phyloP scores from a whole-genome alignment of 2,113 vertebrate species.

The Triplophysa rosa region DNA sequence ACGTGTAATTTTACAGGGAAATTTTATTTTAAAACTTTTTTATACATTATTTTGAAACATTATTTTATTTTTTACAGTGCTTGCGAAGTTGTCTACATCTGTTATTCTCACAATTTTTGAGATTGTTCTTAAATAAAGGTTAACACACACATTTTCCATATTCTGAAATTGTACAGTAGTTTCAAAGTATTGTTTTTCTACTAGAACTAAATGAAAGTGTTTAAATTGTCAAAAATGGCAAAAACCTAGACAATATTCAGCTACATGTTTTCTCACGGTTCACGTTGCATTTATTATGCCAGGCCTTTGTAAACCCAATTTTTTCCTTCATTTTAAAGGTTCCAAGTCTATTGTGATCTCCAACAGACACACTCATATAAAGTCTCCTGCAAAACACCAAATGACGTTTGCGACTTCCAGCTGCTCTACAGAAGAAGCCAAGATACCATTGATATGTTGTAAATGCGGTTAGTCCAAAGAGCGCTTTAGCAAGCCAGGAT shows the following conservation, averaged over 20 bases:
- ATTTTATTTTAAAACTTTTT: too few species aligned
- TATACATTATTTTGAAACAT: too few species aligned
- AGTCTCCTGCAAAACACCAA: slow-evolving; percentile 8
- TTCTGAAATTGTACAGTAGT: neutral
- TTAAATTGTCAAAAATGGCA: slow-evolving; percentile 3
- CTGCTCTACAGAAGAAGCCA: slow-evolving; percentile 25
- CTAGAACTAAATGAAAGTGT: neutral
- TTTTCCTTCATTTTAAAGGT: neutral
- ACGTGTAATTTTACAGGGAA: too few species aligned
- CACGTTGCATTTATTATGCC: neutral
- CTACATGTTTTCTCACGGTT: slow-evolving; percentile 11
- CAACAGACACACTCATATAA: neutral
- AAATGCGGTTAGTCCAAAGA: neutral
- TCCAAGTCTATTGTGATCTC: slow-evolving; percentile 3
- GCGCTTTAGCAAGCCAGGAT: neutral
- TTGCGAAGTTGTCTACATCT: slow-evolving; percentile 19
- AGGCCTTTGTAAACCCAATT: slow-evolving; percentile 7
- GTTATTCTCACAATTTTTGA: slow-evolving; percentile 54
- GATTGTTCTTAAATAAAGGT: slow-evolving; percentile 36
- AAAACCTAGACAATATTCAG: neutral
- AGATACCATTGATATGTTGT: slow-evolving; percentile 33
- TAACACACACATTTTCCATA: neutral
- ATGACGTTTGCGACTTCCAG: slow-evolving; percentile 22
- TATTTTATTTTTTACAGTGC: too few species aligned
- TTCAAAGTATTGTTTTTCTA: too few species aligned